These are phyloP conservation scores for Mactra quadrangularis DNA, from an alignment of 1,140 invertebrate species.

Conservation along the genomic window DNA sequence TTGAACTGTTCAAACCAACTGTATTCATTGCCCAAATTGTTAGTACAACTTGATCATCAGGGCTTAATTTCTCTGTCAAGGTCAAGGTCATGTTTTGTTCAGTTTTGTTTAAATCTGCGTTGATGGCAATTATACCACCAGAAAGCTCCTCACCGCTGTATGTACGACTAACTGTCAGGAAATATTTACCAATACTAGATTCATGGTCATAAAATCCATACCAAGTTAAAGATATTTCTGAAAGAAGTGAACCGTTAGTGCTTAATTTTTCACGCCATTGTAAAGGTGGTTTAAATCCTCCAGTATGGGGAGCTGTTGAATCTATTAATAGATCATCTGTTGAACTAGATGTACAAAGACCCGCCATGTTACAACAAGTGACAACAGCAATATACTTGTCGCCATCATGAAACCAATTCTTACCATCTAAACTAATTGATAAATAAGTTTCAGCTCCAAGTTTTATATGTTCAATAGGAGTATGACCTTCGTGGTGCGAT, in stretches of 20 bases:
- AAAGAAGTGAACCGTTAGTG: not conserved
- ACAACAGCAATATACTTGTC: conserved; percentile 38
- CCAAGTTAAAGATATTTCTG: conserved; percentile 37
- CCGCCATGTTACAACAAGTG: conserved; percentile 46
- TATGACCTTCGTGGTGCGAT: conserved; percentile 28
- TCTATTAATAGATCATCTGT: conserved; percentile 44
- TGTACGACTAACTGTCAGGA: conserved; percentile 1
- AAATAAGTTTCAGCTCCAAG: not conserved
- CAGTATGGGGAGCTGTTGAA: conserved; percentile 49
- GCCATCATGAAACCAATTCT: conserved; percentile 22
- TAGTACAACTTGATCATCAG: conserved; percentile 58
- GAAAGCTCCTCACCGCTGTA: not conserved
- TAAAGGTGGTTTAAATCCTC: conserved; percentile 33
- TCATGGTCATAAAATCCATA: conserved; percentile 33
- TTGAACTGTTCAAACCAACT: conserved; percentile 54
- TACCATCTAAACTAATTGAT: conserved; percentile 18
- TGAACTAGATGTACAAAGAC: conserved; percentile 23
- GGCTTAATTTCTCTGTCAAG: conserved; percentile 1
- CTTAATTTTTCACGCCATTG: not conserved
- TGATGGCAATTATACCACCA: not conserved
- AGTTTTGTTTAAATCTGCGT: not conserved
- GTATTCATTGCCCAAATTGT: conserved; percentile 61
- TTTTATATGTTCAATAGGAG: not conserved
- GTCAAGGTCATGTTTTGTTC: conserved; percentile 41
- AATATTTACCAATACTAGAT: conserved; percentile 23